Evolutionary conservation across 2,113 vertebrate genomes (phyloP), one percentile per base, ranked within the genome.

Genomic region (Microcebus tavaratra): DNA sequence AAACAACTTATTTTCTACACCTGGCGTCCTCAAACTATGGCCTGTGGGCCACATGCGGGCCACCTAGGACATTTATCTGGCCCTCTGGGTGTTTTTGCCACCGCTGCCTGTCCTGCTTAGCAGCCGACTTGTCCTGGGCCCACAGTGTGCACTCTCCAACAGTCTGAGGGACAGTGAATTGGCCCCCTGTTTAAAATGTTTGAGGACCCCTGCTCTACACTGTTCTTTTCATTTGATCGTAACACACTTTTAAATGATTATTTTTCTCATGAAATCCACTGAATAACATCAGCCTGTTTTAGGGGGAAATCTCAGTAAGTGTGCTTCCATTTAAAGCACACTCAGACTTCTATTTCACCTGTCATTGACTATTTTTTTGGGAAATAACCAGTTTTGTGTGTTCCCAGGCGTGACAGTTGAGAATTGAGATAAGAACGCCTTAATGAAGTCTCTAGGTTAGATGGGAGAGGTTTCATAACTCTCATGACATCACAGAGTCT

Each of bases 301-400:
- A 59, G 70, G 80, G 57, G 61, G 6, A 45, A n/a, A 23, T 93
- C 80, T 85, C 14, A 65, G 80, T 91, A 82, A 48, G 11, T 63
- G 59, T 73, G 18, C 23, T 91, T 86, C 53, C 65, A 27, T 81
- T 96, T 93, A 90, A 92, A 82, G 78, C 50, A 55, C 79, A 29
- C 8, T 87, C 61, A 89, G 73, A 45, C 21, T 8, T 14, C 34
- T 82, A 31, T 90, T 87, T 87, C 42, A 94, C 61, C 48, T 87
- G 20, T 80, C 50, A 70, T 42, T 82, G 89, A 76, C 75, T 80
- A 55, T 96, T 89, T 79, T 61, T 73, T 79, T 1, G 67, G 75
- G 82, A 95, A 96, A 78, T 72, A 75, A 81, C 63, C 70, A 67
- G n/a, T 91, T 94, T 76, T 78, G 1, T 67, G 5, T 29, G 5